phyloP scores from a whole-genome alignment of 2,797 vertebrate genomes.

The Enteromius fasciolatus region DNA sequence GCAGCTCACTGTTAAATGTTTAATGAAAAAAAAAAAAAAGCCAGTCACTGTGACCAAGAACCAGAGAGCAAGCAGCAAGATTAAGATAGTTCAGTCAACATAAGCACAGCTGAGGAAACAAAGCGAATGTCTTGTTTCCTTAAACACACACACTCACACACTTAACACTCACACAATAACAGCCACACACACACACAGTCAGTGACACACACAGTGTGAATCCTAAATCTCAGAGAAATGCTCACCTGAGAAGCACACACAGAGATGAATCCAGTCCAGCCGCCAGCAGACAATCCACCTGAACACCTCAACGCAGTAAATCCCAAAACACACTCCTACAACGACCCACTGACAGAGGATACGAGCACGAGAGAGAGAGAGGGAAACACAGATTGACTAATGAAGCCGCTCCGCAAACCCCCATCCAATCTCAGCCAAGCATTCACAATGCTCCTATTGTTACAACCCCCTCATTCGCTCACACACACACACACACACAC shows the following conservation, averaged over 20 bases:
- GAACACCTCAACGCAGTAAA: slow-evolving; percentile 9
- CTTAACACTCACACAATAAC: slow-evolving; percentile 5
- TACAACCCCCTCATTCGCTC: slow-evolving; percentile 50
- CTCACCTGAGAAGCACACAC: slow-evolving; percentile 35
- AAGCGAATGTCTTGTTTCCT: slow-evolving; percentile 38
- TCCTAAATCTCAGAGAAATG: background rate
- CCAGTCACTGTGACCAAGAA: slow-evolving; percentile 8
- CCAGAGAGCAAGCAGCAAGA: slow-evolving; percentile 37
- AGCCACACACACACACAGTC: background rate
- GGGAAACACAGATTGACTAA: slow-evolving; percentile 67
- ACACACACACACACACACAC: background rate
- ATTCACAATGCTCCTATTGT: slow-evolving; percentile 79
- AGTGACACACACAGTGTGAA: background rate
- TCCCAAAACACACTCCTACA: slow-evolving; percentile 14
- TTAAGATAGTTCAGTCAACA: slow-evolving; percentile 70
- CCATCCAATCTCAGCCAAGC: slow-evolving; percentile 66
- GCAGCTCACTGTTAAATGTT: background rate
- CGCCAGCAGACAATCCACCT: background rate
- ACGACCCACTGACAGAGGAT: slow-evolving; percentile 31
- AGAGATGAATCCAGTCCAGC: background rate
- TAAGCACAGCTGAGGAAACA: slow-evolving; percentile 74
- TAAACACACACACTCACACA: slow-evolving; percentile 30
- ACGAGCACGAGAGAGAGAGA: background rate
- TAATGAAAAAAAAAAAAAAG: background rate
- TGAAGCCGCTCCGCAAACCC: slow-evolving; percentile 74